These are phyloP conservation scores for Mamestra configurata DNA, from an alignment of 1,140 invertebrate genomes.

Conservation along the genomic window DNA sequence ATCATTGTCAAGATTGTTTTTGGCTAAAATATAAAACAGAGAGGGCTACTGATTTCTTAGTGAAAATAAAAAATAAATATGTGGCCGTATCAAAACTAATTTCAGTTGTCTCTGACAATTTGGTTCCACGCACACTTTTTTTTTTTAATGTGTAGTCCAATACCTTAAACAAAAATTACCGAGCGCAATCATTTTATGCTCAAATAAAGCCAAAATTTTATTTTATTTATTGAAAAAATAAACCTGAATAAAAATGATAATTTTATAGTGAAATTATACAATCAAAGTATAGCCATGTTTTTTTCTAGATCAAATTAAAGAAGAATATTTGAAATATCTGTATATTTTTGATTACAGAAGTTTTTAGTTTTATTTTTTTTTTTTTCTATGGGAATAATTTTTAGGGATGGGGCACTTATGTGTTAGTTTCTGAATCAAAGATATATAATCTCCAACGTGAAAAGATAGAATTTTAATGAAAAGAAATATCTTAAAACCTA, in stretches of 20 bases:
- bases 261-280: slow-evolving; percentile 58
- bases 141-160: slow-evolving; percentile 17
- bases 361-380: slow-evolving; percentile 53
- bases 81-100: background rate
- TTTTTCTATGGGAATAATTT: background rate
- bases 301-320: slow-evolving; percentile 47
- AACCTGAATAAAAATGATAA: slow-evolving; percentile 34
- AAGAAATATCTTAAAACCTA: no score
- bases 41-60: background rate
- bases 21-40: background rate
- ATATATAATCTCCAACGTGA: no score
- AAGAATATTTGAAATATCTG: slow-evolving; percentile 65
- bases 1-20: no score
- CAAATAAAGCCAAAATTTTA: slow-evolving; percentile 63
- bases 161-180: slow-evolving; percentile 33
- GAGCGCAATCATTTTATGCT: slow-evolving; percentile 63
- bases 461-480: no score
- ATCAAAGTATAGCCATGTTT: slow-evolving; percentile 56
- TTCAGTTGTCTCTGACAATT: background rate
- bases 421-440: slow-evolving; percentile 8
- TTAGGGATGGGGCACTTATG: slow-evolving; percentile 9
- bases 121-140: background rate
- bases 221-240: slow-evolving; percentile 58
- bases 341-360: slow-evolving; percentile 80
- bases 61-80: background rate